phyloP scores from a whole-genome alignment of 1,140 invertebrate species.

The Lordiphosa mommai region DNA sequence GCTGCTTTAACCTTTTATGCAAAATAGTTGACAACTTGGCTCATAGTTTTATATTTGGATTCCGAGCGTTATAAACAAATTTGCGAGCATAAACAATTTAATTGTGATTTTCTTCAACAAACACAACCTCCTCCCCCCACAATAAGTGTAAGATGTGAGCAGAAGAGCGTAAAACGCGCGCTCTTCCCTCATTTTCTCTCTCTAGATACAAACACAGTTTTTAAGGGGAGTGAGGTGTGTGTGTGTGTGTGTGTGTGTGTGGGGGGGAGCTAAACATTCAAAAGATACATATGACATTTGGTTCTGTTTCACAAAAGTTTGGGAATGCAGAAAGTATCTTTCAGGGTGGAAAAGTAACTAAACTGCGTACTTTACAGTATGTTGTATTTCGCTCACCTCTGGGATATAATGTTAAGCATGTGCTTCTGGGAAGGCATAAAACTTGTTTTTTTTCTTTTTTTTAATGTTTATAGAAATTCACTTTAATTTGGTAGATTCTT shows the following conservation, averaged over 20 bases:
- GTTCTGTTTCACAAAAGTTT: too few species aligned
- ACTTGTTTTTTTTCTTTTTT: slow-evolving; percentile 33
- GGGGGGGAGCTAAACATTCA: slow-evolving; percentile 33
- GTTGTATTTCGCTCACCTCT: background rate
- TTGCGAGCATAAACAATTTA: slow-evolving; percentile 1
- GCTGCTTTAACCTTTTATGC: too few species aligned
- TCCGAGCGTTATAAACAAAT: too few species aligned
- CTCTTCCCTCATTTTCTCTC: slow-evolving; percentile 49
- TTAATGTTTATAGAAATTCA: background rate
- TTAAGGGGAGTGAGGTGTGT: background rate
- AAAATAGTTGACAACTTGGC: too few species aligned
- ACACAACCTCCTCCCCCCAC: too few species aligned
- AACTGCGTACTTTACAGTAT: slow-evolving; percentile 1
- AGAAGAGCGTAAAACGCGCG: slow-evolving; percentile 33
- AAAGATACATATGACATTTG: slow-evolving; percentile 46
- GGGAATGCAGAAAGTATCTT: too few species aligned
- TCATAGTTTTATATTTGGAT: slow-evolving; percentile 1
- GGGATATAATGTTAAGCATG: background rate
- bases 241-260: too few species aligned
- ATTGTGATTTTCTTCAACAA: background rate
- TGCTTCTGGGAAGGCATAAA: slow-evolving; percentile 21
- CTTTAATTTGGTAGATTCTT: background rate
- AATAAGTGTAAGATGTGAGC: background rate
- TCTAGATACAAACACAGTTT: slow-evolving; percentile 27
- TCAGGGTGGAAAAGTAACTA: too few species aligned